A percentile compares a stretch with the other conserved stretches of the same genome.
Evolutionary conservation across 2,797 vertebrate species (phyloP).

Genomic region (Crocidura indochinensis): DNA sequence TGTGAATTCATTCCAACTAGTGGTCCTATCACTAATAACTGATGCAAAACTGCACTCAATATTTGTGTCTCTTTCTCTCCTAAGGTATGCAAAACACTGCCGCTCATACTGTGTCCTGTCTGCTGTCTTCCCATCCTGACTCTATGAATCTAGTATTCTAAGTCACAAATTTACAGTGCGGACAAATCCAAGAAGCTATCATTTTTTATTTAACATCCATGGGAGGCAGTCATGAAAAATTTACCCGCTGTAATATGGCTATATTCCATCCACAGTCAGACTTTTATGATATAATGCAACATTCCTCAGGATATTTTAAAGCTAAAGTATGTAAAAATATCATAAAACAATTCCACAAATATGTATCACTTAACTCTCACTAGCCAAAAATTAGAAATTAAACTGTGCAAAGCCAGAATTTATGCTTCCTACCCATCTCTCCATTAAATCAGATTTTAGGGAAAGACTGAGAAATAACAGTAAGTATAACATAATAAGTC

Average conservation of each 20-base stretch:
- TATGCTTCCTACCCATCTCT: neutral
- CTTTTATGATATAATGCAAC: constrained; percentile 80
- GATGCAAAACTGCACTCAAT: constrained; percentile 42
- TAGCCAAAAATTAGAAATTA: constrained; percentile 48
- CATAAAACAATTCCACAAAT: constrained; percentile 66
- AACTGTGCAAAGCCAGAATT: constrained; percentile 29
- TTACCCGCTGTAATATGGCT: constrained; percentile 85
- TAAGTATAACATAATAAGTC: neutral
- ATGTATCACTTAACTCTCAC: constrained; percentile 50
- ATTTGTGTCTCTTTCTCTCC: constrained; percentile 48
- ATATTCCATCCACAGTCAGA: constrained; percentile 81
- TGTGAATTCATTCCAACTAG: constrained; percentile 60
- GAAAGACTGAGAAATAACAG: constrained; percentile 44
- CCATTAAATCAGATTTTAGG: neutral
- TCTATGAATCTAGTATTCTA: constrained; percentile 82
- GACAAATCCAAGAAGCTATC: constrained; percentile 83
- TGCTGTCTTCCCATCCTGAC: constrained; percentile 70
- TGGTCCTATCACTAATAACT: constrained; percentile 42
- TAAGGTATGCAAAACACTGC: constrained; percentile 62
- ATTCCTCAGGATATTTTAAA: constrained; percentile 79
- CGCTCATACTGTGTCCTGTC: constrained; percentile 37
- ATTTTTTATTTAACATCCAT: constrained; percentile 88
- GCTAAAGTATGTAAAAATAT: constrained; percentile 36
- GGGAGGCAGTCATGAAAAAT: constrained; percentile 86
- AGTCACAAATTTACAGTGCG: constrained; percentile 70